Evolutionary conservation across 2,888 invertebrate genomes (phyloP).

Genomic region (Syritta pipiens): DNA sequence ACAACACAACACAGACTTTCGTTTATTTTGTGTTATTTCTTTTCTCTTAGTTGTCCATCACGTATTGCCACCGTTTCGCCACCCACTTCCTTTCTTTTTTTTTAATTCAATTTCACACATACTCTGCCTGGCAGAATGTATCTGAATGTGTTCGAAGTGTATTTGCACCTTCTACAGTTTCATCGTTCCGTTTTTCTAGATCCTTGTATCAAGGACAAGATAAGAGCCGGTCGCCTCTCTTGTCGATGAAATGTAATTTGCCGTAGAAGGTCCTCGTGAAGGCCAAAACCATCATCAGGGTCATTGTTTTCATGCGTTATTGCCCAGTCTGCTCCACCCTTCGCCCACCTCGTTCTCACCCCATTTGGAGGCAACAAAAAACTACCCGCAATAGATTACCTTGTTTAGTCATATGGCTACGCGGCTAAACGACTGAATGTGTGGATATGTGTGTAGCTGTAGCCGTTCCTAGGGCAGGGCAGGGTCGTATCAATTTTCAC

Average conservation of each 20-base stretch:
- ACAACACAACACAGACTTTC: neutral
- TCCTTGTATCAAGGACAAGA: conserved; percentile 11
- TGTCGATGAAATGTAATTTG: conserved; percentile 30
- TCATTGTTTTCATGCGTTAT: conserved; percentile 54
- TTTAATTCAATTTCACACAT: neutral
- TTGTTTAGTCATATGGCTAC: conserved; percentile 46
- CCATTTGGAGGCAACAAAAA: too few species aligned
- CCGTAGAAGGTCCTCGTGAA: conserved; percentile 24
- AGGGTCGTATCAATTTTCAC: conserved; percentile 54
- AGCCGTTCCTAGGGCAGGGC: conserved; percentile 16
- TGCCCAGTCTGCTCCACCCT: conserved; percentile 8
- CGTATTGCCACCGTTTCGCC: neutral
- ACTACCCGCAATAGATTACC: conserved; percentile 43
- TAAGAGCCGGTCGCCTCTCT: conserved; percentile 30
- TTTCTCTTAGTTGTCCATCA: neutral
- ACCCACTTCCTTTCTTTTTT: neutral
- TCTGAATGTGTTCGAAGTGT: neutral
- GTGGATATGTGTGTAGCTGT: neutral
- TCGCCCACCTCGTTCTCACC: too few species aligned
- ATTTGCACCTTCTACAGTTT: neutral
- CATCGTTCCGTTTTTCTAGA: neutral
- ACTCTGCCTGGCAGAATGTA: neutral
- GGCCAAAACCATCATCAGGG: conserved; percentile 38
- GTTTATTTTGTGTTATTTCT: conserved; percentile 1
- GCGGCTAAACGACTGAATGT: conserved; percentile 1